phyloP scores from a whole-genome alignment of 2,888 invertebrate genomes.

The Macrophya alboannulata region DNA sequence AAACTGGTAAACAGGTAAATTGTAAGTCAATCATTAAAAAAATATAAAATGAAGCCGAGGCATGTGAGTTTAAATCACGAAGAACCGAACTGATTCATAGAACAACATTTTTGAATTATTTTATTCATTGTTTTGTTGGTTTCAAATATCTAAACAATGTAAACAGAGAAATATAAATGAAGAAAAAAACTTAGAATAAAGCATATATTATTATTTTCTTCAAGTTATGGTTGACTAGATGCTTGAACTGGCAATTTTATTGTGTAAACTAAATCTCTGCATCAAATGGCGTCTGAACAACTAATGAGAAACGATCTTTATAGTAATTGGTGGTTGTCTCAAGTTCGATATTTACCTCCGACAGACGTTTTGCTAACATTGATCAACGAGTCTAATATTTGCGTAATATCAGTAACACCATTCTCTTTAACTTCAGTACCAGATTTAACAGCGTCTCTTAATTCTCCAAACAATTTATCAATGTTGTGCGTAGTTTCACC shows the following conservation, averaged over 20 bases:
- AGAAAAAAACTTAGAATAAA: background rate
- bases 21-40: background rate
- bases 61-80: background rate
- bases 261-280: background rate
- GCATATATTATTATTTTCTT: background rate
- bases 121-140: background rate
- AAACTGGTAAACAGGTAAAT: background rate
- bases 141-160: background rate
- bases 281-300: background rate
- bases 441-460: constrained; percentile 64
- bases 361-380: constrained; percentile 66
- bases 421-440: constrained; percentile 62
- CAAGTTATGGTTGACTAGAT: constrained; percentile 14
- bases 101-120: background rate
- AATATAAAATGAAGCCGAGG: background rate
- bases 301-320: background rate
- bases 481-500: constrained; percentile 67
- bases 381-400: constrained; percentile 69
- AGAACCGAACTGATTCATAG: background rate
- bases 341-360: constrained; percentile 65
- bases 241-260: background rate
- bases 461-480: constrained; percentile 67
- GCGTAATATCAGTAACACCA: constrained; percentile 61
- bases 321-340: background rate
- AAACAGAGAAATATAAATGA: background rate